Percentiles rank a stretch among this genome's conserved stretches.
Evolutionary conservation across 2,113 vertebrate species (phyloP).

Genomic region (Mus pahari): DNA sequence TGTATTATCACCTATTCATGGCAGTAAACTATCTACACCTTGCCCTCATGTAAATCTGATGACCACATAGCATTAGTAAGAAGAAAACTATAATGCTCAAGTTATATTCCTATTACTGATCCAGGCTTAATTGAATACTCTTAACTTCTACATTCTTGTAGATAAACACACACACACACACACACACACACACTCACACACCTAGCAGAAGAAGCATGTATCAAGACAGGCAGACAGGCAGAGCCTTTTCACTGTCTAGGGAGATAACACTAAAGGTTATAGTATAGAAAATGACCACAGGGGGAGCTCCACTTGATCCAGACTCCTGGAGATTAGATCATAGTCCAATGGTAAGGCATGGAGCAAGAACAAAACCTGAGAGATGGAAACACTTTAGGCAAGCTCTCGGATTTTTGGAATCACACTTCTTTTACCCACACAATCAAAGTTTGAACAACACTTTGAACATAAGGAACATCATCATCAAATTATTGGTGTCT

Average conservation of each 20-base stretch:
- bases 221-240: not conserved
- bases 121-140: not conserved
- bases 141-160: not conserved
- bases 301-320: not conserved
- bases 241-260: not conserved
- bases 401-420: not conserved
- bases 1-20: not conserved
- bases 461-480: conserved; percentile 71
- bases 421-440: conserved; percentile 20
- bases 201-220: not conserved
- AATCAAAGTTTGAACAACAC: conserved; percentile 70
- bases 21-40: not conserved
- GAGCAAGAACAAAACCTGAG: not conserved
- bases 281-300: not conserved
- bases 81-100: conserved; percentile 5
- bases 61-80: not conserved
- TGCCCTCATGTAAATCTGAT: not conserved
- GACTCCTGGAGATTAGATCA: not conserved
- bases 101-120: not conserved
- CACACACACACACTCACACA: not conserved
- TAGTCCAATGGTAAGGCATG: not conserved
- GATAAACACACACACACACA: not conserved
- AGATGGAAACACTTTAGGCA: not conserved
- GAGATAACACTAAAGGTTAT: not conserved
- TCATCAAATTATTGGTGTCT: conserved; percentile 70